A percentile compares a stretch with the other conserved stretches of the same genome.
These are phyloP conservation scores for Cinclus mexicanus DNA, from an alignment of 2,113 vertebrate genomes.

Conservation along the genomic window DNA sequence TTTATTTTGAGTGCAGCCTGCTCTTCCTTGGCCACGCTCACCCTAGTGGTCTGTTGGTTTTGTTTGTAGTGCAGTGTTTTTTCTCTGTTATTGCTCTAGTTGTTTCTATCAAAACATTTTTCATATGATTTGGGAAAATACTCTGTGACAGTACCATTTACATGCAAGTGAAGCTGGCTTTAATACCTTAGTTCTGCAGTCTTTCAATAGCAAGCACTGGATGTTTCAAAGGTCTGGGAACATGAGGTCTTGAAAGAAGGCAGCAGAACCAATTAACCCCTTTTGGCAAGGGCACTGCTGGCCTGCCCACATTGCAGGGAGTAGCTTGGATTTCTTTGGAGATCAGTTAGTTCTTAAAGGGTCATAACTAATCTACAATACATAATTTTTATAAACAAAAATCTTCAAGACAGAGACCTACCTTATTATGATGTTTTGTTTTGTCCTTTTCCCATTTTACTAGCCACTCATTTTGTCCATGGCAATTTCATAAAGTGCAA, in stretches of 20 bases:
- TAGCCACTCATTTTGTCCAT: slow-evolving; percentile 68
- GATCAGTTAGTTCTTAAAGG: neutral
- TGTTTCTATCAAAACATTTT: neutral
- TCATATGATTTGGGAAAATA: neutral
- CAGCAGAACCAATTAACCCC: neutral
- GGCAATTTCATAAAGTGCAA: slow-evolving; percentile 45
- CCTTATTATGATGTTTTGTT: slow-evolving; percentile 46
- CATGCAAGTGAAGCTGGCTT: neutral
- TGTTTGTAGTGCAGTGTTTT: neutral
- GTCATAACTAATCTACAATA: neutral
- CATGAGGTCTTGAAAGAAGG: neutral
- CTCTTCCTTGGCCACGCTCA: fast-evolving
- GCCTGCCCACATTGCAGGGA: neutral
- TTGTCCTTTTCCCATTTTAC: slow-evolving; percentile 67
- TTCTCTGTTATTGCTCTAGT: neutral
- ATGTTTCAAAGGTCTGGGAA: neutral
- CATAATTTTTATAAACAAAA: neutral
- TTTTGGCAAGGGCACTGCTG: neutral
- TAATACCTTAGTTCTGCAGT: neutral
- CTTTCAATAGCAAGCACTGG: neutral
- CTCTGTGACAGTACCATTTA: neutral
- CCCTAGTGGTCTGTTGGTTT: neutral
- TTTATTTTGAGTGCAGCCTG: neutral
- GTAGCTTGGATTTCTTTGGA: neutral
- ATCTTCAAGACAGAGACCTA: neutral